A percentile compares a stretch with the other conserved stretches of the same genome.
phyloP scores from a whole-genome alignment of 1,140 invertebrate species.

The Musca vetustissima region DNA sequence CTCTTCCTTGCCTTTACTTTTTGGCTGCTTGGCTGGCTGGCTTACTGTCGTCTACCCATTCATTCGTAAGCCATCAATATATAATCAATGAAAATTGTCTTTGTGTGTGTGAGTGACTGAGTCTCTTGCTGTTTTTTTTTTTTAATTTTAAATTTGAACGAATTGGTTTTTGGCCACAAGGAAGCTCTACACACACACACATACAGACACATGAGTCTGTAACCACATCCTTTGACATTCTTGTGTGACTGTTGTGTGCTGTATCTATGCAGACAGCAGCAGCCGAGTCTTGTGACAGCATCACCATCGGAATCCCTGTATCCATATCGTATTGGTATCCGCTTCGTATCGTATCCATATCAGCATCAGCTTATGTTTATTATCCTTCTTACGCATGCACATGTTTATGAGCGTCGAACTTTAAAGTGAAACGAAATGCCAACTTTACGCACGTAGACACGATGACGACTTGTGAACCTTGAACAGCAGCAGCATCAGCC shows the following conservation, averaged over 20 bases:
- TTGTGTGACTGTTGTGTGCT: constrained; percentile 4
- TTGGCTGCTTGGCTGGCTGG: no score
- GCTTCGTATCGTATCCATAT: neutral
- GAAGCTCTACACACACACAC: neutral
- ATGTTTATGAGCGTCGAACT: neutral
- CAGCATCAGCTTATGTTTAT: constrained; percentile 12
- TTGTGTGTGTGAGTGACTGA: no score
- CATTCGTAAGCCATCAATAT: constrained; percentile 1
- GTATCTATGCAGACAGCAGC: neutral
- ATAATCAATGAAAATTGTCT: constrained; percentile 8
- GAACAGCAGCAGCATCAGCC: neutral
- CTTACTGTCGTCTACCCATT: no score
- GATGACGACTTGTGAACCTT: constrained; percentile 18
- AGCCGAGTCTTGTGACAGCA: no score
- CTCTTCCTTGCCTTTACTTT: no score
- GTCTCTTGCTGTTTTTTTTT: no score
- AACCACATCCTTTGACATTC: constrained; percentile 5
- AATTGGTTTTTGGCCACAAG: neutral
- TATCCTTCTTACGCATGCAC: constrained; percentile 22
- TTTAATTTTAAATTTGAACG: no score
- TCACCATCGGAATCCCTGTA: no score
- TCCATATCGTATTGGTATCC: neutral
- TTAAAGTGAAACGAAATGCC: constrained; percentile 10
- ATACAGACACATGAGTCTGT: neutral
- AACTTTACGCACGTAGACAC: constrained; percentile 20